Conservation (phyloP, 2,888 invertebrate genomes). For the Rotaria macrura region DNA sequence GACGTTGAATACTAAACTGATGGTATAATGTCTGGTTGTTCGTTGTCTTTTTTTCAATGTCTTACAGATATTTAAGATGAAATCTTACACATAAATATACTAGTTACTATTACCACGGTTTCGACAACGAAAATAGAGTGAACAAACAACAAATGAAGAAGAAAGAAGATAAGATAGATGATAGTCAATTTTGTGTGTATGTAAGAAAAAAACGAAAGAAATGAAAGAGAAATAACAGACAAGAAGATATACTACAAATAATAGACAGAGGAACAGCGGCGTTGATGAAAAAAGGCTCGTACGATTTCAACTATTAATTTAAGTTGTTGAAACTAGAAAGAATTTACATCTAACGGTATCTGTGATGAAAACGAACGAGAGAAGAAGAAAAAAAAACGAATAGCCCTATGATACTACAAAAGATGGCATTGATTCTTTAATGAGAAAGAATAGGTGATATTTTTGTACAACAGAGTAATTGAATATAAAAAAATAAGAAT, state of each 20-base stretch:
- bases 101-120: not conserved
- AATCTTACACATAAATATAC: not conserved
- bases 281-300: not conserved
- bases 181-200: not conserved
- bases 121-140: not conserved
- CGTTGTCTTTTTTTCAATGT: not conserved
- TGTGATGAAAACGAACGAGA: not conserved
- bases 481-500: too few species aligned
- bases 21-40: too few species aligned
- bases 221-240: not conserved
- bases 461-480: not conserved
- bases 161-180: not conserved
- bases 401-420: not conserved
- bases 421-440: not conserved
- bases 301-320: not conserved
- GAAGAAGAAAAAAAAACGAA: not conserved
- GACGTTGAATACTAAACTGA: too few species aligned
- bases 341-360: not conserved
- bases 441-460: not conserved
- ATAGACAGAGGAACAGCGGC: not conserved
- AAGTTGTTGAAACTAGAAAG: not conserved
- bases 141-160: not conserved
- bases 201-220: not conserved
- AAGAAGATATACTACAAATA: not conserved
- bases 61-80: not conserved